Evolutionary conservation across 1,140 invertebrate genomes (phyloP).

Genomic region (Mizuhopecten yessoensis): DNA sequence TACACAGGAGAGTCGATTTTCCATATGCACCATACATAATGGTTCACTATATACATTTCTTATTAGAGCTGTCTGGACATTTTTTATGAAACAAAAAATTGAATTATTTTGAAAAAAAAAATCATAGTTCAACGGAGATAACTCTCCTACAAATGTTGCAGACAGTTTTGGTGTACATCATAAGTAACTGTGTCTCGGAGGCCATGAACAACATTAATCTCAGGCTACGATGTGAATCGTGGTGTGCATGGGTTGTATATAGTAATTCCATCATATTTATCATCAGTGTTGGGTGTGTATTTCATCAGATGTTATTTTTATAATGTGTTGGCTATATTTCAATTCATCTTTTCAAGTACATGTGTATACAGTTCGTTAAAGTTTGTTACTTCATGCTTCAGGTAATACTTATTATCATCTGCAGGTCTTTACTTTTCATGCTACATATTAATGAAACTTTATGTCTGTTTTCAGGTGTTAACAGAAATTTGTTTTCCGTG

Average conservation of each 20-base stretch:
- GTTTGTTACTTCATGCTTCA: background rate
- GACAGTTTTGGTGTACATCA: background rate
- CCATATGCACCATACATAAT: too few relatives aligned
- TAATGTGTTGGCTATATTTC: background rate
- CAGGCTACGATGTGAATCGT: conserved; percentile 14
- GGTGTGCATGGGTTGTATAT: background rate
- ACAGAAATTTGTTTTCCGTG: too few relatives aligned
- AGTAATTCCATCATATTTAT: conserved; percentile 14
- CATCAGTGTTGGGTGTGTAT: background rate
- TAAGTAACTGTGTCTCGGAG: background rate
- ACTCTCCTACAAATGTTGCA: background rate
- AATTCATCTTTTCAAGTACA: background rate
- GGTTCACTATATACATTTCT: too few relatives aligned
- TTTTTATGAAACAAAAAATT: background rate
- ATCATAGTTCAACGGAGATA: background rate
- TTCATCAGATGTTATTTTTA: conserved; percentile 4
- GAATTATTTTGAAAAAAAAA: too few relatives aligned
- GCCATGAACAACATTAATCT: background rate
- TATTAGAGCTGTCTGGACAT: too few relatives aligned
- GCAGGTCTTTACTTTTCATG: too few relatives aligned
- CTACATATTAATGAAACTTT: too few relatives aligned
- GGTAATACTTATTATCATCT: background rate
- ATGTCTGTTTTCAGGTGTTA: too few relatives aligned
- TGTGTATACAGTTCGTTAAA: background rate
- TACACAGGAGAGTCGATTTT: too few relatives aligned